phyloP scores from a whole-genome alignment of 2,797 vertebrate genomes.

The Cheirogaleus major region DNA sequence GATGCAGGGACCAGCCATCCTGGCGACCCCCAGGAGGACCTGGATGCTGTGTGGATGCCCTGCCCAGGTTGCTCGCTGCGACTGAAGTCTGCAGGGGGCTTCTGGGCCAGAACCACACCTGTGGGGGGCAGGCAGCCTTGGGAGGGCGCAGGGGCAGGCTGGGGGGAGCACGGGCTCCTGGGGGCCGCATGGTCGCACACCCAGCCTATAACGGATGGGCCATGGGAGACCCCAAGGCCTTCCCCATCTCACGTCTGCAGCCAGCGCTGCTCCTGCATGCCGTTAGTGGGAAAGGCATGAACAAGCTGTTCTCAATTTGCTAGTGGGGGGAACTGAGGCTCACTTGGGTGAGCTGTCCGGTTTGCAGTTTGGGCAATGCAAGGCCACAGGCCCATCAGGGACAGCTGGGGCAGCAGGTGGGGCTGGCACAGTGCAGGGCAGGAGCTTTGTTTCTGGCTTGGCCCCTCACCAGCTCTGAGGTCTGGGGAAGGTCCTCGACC shows the following conservation, averaged over 20 bases:
- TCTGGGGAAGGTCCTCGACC: background rate
- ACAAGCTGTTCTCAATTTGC: background rate
- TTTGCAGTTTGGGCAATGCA: background rate
- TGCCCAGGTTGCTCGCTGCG: background rate
- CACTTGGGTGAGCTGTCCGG: rapidly evolving
- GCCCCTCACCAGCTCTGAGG: background rate
- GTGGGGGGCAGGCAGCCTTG: rapidly evolving
- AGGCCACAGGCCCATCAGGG: background rate
- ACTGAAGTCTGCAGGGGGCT: background rate
- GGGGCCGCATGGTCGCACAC: background rate
- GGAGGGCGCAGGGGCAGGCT: too few species aligned
- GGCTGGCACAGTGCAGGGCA: too few species aligned
- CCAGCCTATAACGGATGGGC: background rate
- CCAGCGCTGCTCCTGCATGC: background rate
- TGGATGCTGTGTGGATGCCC: rapidly evolving
- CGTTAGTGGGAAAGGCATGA: rapidly evolving
- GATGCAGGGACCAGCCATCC: background rate
- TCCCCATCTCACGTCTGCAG: background rate
- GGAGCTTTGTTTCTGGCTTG: too few species aligned
- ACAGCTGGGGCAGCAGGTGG: background rate
- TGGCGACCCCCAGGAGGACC: background rate
- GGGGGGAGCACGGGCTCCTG: background rate
- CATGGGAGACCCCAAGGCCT: background rate
- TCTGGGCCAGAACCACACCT: background rate
- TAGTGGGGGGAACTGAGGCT: background rate